Base-by-base conservation (phyloP, 2,888 invertebrate genomes). In the Iselma pallidipennis region DNA sequence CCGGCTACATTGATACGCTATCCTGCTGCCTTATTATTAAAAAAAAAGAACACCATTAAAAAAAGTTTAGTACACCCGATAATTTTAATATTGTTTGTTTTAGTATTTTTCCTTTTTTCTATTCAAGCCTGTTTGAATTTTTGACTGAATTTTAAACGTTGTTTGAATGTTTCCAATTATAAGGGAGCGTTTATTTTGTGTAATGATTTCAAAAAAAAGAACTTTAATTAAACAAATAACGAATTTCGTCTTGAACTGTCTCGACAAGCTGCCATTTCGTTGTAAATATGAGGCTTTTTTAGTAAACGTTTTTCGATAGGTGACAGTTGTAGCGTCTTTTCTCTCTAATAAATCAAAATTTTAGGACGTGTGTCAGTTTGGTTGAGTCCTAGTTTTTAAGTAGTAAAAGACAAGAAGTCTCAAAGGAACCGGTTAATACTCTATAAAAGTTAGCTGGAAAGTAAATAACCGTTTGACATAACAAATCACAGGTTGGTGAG, bases 401-500 rank as follows among this genome's bases (percentile, higher is more conserved):
- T 31, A 19, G 28, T 31, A 28, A 31, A 31, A 21, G 21, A 23
- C 23, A 50, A 31, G 16, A 53, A 31, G 12, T 52, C n/a, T 16
- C 52, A 31, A 51, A 28, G 55, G 57, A 49, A 56, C 57, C 33
- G 59, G 61, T 65, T 61, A 61, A 65, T 59, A 61, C 61, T 25
- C 52, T 29, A 59, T 60, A 60, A 59, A 66, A 67, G 66, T 68
- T 67, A 64, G 71, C 63, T 65, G 68, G 69, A 71, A 72, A 71
- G 75, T 74, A 77, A 77, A 76, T 77, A 76, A 76, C 71, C 76
- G 76, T 77, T 77, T 77, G 77, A 77, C 77, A 77, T 76, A 76
- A 77, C 77, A 76, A 77, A 77, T 77, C 77, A 77, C 75, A 66
- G 75, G 71, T 66, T 70, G 73, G 71, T 73, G 78, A 80, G 80